These are phyloP conservation scores for Heliconius sara DNA, from an alignment of 2,888 invertebrate species.

Conservation along the genomic window DNA sequence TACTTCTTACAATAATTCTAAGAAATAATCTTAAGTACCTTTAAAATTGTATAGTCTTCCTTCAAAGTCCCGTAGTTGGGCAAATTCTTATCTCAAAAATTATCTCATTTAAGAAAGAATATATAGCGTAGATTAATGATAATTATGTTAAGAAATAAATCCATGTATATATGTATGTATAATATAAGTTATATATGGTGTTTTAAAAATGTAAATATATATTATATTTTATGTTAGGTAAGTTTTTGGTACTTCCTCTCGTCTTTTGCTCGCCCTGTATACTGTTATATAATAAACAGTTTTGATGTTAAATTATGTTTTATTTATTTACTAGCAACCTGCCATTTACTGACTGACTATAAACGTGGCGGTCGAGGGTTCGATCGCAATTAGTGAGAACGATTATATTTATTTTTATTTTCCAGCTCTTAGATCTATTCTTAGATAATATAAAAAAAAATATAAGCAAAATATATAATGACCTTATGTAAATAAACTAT, in stretches of 20 bases:
- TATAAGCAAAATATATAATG: no score
- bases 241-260: constrained; percentile 53
- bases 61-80: constrained; percentile 1
- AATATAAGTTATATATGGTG: not conserved
- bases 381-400: not conserved
- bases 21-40: not conserved
- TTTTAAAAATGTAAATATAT: constrained; percentile 5
- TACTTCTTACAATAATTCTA: not conserved
- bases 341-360: no score
- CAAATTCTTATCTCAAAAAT: not conserved
- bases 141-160: not conserved
- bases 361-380: not conserved
- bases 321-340: constrained; percentile 12
- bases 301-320: constrained; percentile 62
- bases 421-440: no score
- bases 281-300: constrained; percentile 60
- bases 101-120: not conserved
- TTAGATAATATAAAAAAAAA: no score
- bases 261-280: constrained; percentile 69
- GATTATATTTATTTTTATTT: no score
- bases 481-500: no score
- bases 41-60: constrained; percentile 10
- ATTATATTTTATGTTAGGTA: constrained; percentile 7
- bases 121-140: not conserved
- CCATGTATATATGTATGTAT: constrained; percentile 1